Evolutionary conservation across 2,888 invertebrate species (phyloP).

Genomic region (Chrysolina oricalcia): DNA sequence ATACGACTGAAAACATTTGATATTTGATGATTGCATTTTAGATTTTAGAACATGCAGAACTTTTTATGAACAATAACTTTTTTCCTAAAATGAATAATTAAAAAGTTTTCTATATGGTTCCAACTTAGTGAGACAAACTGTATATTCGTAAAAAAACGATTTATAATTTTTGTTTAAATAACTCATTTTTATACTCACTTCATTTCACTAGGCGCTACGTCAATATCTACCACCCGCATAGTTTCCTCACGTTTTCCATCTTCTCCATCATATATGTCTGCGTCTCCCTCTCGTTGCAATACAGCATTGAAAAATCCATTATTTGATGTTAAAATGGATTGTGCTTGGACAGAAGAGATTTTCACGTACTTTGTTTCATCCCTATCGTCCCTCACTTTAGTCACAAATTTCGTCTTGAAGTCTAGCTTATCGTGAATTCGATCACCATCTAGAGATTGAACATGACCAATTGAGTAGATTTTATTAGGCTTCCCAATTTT

Average conservation of each 20-base stretch:
- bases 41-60: too few relatives aligned
- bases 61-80: too few relatives aligned
- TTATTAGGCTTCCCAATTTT: conserved; percentile 32
- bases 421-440: conserved; percentile 59
- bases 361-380: conserved; percentile 56
- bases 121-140: too few relatives aligned
- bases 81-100: too few relatives aligned
- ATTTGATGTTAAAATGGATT: conserved; percentile 43
- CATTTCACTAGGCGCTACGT: conserved; percentile 57
- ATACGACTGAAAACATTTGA: too few relatives aligned
- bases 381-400: conserved; percentile 31
- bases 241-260: conserved; percentile 31
- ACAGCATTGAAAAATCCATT: conserved; percentile 46
- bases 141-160: too few relatives aligned
- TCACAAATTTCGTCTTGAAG: conserved; percentile 55
- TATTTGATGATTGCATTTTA: too few relatives aligned
- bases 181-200: conserved; percentile 47
- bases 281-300: conserved; percentile 54
- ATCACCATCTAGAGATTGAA: conserved; percentile 49
- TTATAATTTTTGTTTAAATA: background rate
- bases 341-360: conserved; percentile 58
- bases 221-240: conserved; percentile 55
- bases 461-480: conserved; percentile 46
- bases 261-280: conserved; percentile 41
- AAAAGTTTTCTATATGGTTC: too few relatives aligned